Percentiles rank a stretch among this genome's conserved stretches.
Evolutionary conservation across 2,888 invertebrate genomes (phyloP).

Genomic region (Scaptomyza polygonia): DNA sequence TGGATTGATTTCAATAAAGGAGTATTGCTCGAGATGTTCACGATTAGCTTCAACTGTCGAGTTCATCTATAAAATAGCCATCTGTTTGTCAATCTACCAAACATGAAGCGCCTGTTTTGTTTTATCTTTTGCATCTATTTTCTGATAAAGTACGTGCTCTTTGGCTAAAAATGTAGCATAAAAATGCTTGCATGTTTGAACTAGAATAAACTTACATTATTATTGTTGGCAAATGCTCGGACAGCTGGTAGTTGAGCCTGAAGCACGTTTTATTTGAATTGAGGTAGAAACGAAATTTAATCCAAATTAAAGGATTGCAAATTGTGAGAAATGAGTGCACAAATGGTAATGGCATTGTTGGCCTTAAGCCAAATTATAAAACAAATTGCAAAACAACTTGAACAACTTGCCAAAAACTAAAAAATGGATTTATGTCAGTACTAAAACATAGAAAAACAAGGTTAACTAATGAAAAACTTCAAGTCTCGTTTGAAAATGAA

Average conservation of each 20-base stretch:
- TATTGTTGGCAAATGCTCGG: slow-evolving; percentile 3
- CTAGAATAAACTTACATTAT: slow-evolving; percentile 7
- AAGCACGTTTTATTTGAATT: background rate
- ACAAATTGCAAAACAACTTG: background rate
- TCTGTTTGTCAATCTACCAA: background rate
- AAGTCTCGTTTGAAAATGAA: too few relatives aligned
- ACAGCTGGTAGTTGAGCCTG: background rate
- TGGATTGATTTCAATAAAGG: background rate
- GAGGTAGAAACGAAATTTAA: slow-evolving; percentile 1
- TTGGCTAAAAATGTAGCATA: slow-evolving; percentile 2
- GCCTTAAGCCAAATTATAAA: background rate
- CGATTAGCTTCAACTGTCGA: background rate
- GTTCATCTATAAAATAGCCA: background rate
- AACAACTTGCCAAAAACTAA: slow-evolving; percentile 1
- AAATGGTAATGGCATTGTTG: background rate
- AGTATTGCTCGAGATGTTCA: background rate
- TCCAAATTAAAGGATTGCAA: slow-evolving; percentile 1
- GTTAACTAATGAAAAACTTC: background rate
- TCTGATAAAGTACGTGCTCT: slow-evolving; percentile 1
- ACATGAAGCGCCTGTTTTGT: background rate
- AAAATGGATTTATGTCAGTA: background rate
- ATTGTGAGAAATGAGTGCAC: slow-evolving; percentile 3
- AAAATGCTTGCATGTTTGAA: slow-evolving; percentile 4
- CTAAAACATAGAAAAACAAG: background rate
- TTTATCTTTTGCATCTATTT: background rate